Base-by-base conservation (phyloP, 2,888 invertebrate species). In the Orthosia cruda region DNA sequence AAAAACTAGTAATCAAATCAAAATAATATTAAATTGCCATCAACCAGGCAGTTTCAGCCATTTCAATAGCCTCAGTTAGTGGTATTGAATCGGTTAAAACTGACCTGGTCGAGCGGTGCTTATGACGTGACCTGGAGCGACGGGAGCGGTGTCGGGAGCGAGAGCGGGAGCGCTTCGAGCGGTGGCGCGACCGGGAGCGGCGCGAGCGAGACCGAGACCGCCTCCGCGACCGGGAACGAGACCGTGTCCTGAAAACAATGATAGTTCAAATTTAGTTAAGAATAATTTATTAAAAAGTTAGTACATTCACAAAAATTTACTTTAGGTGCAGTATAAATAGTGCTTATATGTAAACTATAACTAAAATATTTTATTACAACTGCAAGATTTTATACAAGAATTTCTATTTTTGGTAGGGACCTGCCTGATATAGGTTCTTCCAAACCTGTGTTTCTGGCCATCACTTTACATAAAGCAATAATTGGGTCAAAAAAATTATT, bases 181-280 rank as follows among this genome's bases (percentile, higher is more conserved):
- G 97, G 85, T 97, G 97, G 2, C 97, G 95, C 0, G 97, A 97
- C 62, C 97, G 96, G 2, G 97, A 97, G 32, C 97, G 96, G 0
- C 97, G 96, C 0, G 98, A 98, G 9, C 98, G 97, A 0, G 98
- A 98, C 2, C 98, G 97, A 0, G 98, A 97, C 20, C 97, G 95
- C 13, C 97, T 95, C 0, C 97, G 94, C 1, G 95, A 97, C 63
- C 93, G 97, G 12, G 97, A 97, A 11, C 97, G 94, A 4, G 97
- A 97, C 47, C 97, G 95, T 0, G 97, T 93, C 92, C 96, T 92
- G 95, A 71, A 84, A 88, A 59, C 12, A 75, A 75, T 58, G 13
- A 15, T 45, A 54, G 20, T 23, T 57, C n/a, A 72, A 79, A 12
- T n/a, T 54, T 4, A 79, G 20, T 23, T 63, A 16, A 45, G 12